Percentiles rank a stretch among this genome's conserved stretches.
Evolutionary conservation across 1,140 invertebrate species (phyloP).

Genomic region (Thaumatotibia leucotreta): DNA sequence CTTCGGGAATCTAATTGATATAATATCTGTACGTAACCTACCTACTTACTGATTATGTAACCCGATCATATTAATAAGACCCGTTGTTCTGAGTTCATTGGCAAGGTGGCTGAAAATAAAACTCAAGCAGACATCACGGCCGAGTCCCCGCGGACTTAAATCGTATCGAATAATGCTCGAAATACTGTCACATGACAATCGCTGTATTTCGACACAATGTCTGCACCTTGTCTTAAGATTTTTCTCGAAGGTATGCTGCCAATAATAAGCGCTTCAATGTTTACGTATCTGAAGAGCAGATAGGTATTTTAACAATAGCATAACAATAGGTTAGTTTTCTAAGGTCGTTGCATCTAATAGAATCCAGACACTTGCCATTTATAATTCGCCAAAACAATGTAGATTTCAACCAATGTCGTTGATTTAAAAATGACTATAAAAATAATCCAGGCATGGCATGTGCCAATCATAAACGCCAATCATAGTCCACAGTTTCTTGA

Average conservation of each 20-base stretch:
- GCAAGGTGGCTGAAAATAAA: slow-evolving; percentile 52
- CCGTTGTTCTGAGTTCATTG: slow-evolving; percentile 37
- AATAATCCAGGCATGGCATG: no score
- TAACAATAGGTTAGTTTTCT: background rate
- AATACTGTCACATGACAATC: slow-evolving; percentile 10
- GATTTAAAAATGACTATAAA: no score
- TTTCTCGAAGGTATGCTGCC: background rate
- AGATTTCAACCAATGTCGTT: no score
- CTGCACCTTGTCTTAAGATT: background rate
- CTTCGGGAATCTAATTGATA: no score
- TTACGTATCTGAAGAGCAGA: background rate
- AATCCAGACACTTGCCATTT: no score
- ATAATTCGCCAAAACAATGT: no score
- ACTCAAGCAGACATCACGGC: slow-evolving; percentile 25
- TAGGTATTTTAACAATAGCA: background rate
- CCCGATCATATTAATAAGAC: background rate
- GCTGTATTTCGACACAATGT: background rate
- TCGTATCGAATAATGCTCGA: slow-evolving; percentile 15
- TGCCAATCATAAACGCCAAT: no score
- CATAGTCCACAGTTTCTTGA: no score
- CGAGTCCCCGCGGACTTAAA: slow-evolving; percentile 15
- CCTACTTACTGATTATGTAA: background rate
- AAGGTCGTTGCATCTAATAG: background rate
- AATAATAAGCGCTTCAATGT: background rate
- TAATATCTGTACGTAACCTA: no score